Evolutionary conservation across 2,888 invertebrate genomes (phyloP).

Genomic region (Malthinus seriepunctatus): DNA sequence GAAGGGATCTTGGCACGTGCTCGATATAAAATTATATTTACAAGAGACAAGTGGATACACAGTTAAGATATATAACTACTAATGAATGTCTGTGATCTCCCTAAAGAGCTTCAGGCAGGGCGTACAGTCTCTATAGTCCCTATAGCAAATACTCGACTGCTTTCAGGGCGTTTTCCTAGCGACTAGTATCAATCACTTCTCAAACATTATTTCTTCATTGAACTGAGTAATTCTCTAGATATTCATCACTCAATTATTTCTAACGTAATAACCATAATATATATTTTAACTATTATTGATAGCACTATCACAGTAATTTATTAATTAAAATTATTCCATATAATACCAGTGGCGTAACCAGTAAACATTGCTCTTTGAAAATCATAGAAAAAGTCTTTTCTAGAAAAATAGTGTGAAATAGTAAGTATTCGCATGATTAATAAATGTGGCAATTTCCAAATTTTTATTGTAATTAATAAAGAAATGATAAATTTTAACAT

Average conservation of each 20-base stretch:
- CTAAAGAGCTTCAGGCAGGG: slow-evolving; percentile 20
- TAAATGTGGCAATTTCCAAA: no score
- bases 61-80: slow-evolving; percentile 34
- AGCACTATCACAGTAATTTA: background rate
- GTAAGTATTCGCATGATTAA: no score
- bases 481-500: no score
- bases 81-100: slow-evolving; percentile 32
- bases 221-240: slow-evolving; percentile 22
- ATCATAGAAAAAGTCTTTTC: no score
- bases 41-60: slow-evolving; percentile 31
- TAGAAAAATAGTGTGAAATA: no score
- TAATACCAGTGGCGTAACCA: no score
- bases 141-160: slow-evolving; percentile 24
- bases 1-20: slow-evolving; percentile 12
- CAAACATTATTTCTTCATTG: slow-evolving; percentile 30
- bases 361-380: no score
- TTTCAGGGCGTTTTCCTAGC: slow-evolving; percentile 21
- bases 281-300: slow-evolving; percentile 19
- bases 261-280: slow-evolving; percentile 14
- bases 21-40: slow-evolving; percentile 30
- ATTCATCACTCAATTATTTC: slow-evolving; percentile 24
- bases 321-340: no score
- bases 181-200: slow-evolving; percentile 32
- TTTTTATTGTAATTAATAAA: no score
- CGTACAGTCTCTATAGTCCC: slow-evolving; percentile 29